Percentiles rank a stretch among this genome's conserved stretches.
These are phyloP conservation scores for Gryllus bimaculatus DNA, from an alignment of 1,140 invertebrate species.

Conservation along the genomic window DNA sequence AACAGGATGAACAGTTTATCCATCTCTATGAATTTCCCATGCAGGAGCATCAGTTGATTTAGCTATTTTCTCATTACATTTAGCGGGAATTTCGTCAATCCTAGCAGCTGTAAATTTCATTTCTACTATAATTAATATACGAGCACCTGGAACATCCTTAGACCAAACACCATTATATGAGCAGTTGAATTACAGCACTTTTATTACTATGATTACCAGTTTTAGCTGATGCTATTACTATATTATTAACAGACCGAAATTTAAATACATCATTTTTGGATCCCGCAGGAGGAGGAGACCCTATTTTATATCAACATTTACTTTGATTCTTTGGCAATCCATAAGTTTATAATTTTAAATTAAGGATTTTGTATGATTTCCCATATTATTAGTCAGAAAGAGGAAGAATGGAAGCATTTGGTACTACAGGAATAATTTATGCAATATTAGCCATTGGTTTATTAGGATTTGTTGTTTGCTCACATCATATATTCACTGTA, in stretches of 20 bases:
- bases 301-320: constrained; percentile 60
- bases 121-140: constrained; percentile 22
- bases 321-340: constrained; percentile 24
- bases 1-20: constrained; percentile 58
- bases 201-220: constrained; percentile 56
- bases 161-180: constrained; percentile 44
- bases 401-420: constrained; percentile 33
- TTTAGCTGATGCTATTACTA: constrained; percentile 61
- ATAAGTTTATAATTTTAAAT: constrained; percentile 46
- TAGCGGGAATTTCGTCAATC: constrained; percentile 57
- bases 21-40: constrained; percentile 51
- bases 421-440: constrained; percentile 34
- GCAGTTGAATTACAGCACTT: constrained; percentile 55
- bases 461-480: constrained; percentile 57
- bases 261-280: constrained; percentile 62
- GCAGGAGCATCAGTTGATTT: constrained; percentile 51
- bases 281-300: constrained; percentile 53
- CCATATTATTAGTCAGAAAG: constrained; percentile 29
- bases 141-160: neutral
- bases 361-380: constrained; percentile 38
- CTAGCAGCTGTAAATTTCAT: constrained; percentile 55
- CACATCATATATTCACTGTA: constrained; percentile 62
- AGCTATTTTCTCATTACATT: constrained; percentile 55
- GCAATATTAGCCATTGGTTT: constrained; percentile 27
- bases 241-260: constrained; percentile 59